These are phyloP conservation scores for Actinemys pallida DNA, from an alignment of 2,113 vertebrate genomes.

Conservation along the genomic window DNA sequence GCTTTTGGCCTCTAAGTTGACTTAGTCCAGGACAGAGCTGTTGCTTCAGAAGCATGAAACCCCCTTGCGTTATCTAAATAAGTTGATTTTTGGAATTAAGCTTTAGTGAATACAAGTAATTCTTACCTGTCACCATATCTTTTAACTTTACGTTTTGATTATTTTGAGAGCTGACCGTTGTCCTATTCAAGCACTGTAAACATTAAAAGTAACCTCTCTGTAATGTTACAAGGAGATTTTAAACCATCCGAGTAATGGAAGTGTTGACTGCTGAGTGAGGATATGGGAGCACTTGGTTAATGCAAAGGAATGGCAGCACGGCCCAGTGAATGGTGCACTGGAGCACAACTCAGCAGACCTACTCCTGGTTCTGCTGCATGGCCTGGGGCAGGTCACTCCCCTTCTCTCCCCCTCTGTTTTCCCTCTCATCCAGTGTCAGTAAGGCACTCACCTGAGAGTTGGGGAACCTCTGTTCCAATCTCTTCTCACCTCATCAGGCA, in stretches of 20 bases:
- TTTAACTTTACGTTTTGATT: conserved; percentile 42
- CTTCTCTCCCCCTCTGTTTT: background rate
- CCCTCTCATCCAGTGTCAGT: background rate
- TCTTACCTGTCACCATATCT: background rate
- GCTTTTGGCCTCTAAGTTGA: background rate
- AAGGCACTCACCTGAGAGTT: too few relatives aligned
- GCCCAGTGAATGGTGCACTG: conserved; percentile 24
- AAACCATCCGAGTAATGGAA: conserved; percentile 37
- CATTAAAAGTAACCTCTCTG: conserved; percentile 59
- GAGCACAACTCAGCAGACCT: background rate
- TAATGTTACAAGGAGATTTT: conserved; percentile 48
- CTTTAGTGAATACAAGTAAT: background rate
- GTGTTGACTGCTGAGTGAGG: conserved; percentile 20
- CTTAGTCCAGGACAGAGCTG: background rate
- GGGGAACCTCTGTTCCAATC: too few relatives aligned
- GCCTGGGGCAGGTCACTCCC: background rate
- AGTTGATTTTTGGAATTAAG: background rate
- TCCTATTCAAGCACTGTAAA: conserved; percentile 46
- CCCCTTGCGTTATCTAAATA: background rate
- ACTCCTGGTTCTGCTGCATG: background rate
- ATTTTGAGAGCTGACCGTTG: conserved; percentile 23
- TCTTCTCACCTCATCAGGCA: too few relatives aligned
- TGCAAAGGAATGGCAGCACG: conserved; percentile 31
- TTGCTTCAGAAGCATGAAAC: background rate
- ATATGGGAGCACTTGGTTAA: background rate